Evolutionary conservation across 1,140 invertebrate genomes (phyloP), one percentile per base, ranked within the genome.

Genomic region (Cotesia chilonis): DNA sequence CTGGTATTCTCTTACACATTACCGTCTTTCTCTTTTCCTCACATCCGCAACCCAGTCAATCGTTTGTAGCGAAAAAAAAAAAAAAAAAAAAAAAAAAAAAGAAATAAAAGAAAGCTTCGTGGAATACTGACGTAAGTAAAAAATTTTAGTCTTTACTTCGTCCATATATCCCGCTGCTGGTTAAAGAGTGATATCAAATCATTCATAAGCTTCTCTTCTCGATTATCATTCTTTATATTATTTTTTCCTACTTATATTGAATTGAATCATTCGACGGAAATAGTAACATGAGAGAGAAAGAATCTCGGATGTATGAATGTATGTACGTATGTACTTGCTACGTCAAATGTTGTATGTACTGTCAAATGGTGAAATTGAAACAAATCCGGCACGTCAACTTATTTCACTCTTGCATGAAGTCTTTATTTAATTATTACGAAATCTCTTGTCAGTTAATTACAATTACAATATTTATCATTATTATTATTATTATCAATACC

Each of bases 41-140:
- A 28, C 36, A 28, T 38, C 61, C 17, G 52, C 14, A 51, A 37
- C 60, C 12, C 14, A 60, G 37, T 37, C 4, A 10, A 10, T 47
- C 2, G 61, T 54, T 64, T 64, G 63, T 64, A 68, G 66, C n/a
- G 17, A 57, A 38, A 20, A 12, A 41, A 7, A 66, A 35, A n/a
- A 36, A 57, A 66, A 71, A 47, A 55, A 59, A 41, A 17, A n/a
- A 51, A 38, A 37, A 41, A 7, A 66, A 35, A n/a, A n/a, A n/a
- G 7, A 36, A 57, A 67, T 66, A 47, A 57, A 66, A 41, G 10
- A 14, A 51, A 38, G 17, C 10, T 65, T 67, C 54, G 63, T 60
- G 70, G 52, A 67, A 67, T 35, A 68, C 52, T 72, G 64, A 72
- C 64, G 63, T 72, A 72, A 66, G 54, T 67, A 64, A 14, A 54